These are phyloP conservation scores for Pomacea maculata DNA, from an alignment of 1,140 invertebrate genomes.

Conservation along the genomic window DNA sequence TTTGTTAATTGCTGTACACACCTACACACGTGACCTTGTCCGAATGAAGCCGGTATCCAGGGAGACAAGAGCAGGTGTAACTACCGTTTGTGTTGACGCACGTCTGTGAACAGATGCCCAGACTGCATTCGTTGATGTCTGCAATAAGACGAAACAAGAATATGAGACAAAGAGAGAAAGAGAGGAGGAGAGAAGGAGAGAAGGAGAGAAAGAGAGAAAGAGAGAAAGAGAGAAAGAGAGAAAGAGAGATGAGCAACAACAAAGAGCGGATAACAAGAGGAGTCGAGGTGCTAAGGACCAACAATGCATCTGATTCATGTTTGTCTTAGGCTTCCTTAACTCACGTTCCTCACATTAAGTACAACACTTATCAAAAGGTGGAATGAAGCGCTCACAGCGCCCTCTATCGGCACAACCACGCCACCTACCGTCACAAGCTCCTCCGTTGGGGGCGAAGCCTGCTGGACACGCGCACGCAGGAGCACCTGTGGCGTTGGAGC, in stretches of 20 bases:
- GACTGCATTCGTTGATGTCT: slow-evolving; percentile 31
- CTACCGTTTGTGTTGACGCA: slow-evolving; percentile 33
- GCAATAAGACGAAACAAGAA: background rate
- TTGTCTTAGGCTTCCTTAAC: background rate
- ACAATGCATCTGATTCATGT: too few species aligned
- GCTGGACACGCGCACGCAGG: slow-evolving; percentile 6
- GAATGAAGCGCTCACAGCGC: too few species aligned
- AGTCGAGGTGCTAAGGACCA: background rate
- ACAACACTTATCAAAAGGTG: background rate
- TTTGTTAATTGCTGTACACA: background rate
- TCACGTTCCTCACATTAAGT: background rate
- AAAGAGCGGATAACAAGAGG: background rate
- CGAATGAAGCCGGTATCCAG: slow-evolving; percentile 17
- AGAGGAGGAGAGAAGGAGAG: background rate
- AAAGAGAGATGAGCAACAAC: background rate
- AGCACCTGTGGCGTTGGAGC: slow-evolving; percentile 5
- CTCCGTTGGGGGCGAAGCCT: background rate
- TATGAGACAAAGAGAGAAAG: background rate
- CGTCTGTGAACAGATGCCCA: slow-evolving; percentile 28
- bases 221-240: background rate
- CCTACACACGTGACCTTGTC: slow-evolving; percentile 25
- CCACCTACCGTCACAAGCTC: background rate
- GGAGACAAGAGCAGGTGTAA: slow-evolving; percentile 28
- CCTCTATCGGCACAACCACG: too few species aligned
- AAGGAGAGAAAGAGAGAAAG: background rate